A percentile compares a stretch with the other conserved stretches of the same genome.
Evolutionary conservation across 2,113 vertebrate genomes (phyloP).

Genomic region (Symphodus melops): DNA sequence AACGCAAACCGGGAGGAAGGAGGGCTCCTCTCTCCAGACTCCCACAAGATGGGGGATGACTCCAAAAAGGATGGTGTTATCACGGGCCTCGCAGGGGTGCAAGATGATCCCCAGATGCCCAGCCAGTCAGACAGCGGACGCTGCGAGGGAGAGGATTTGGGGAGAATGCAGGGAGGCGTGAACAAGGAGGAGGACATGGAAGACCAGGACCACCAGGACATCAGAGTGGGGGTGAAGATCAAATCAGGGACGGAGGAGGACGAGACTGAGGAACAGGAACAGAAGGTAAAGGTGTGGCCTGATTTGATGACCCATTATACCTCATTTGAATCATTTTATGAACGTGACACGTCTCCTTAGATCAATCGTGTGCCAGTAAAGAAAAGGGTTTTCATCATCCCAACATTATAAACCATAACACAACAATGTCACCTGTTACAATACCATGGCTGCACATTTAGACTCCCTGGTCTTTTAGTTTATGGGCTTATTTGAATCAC

Average conservation of each 20-base stretch:
- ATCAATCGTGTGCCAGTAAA: no score
- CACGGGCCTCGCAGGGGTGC: constrained; percentile 69
- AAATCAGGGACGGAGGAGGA: constrained; percentile 83
- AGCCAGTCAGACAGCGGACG: constrained; percentile 92
- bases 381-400: no score
- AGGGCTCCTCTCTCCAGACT: constrained; percentile 90
- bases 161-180: constrained; percentile 70
- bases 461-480: no score
- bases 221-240: constrained; percentile 78
- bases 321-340: no score
- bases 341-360: no score
- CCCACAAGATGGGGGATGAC: constrained; percentile 90
- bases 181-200: constrained; percentile 80
- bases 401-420: no score
- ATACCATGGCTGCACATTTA: no score
- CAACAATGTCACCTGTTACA: no score
- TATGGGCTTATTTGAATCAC: no score
- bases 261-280: constrained; percentile 80
- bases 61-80: constrained; percentile 82
- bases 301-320: no score
- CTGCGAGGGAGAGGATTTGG: constrained; percentile 66
- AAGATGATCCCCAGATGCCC: constrained; percentile 96
- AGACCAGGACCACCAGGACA: constrained; percentile 72
- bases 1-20: constrained; percentile 65
- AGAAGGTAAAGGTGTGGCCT: constrained; percentile 76